phyloP scores from a whole-genome alignment of 2,113 vertebrate species.

The Cairina moschata region DNA sequence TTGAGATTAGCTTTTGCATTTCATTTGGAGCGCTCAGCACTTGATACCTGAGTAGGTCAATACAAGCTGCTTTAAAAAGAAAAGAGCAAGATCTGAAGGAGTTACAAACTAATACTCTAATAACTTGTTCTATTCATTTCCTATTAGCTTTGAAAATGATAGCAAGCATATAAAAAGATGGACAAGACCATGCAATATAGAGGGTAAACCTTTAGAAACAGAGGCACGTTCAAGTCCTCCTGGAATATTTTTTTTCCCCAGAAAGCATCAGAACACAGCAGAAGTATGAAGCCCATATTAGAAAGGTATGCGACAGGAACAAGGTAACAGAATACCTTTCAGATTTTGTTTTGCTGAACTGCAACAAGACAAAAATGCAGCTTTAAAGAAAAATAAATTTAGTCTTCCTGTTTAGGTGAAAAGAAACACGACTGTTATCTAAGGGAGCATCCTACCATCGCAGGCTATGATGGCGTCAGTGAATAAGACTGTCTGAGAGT shows the following conservation, averaged over 20 bases:
- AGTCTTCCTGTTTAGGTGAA: not conserved
- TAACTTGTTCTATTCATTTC: not conserved
- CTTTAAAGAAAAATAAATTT: not conserved
- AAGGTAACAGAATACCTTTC: not conserved
- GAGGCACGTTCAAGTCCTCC: not conserved
- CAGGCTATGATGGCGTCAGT: not conserved
- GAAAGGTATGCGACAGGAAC: not conserved
- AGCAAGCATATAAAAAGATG: not conserved
- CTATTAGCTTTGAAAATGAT: not conserved
- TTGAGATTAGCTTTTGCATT: not conserved
- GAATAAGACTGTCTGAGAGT: not conserved
- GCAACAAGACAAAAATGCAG: not conserved
- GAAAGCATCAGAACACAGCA: not conserved
- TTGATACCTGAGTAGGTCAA: not conserved
- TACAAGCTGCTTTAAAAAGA: not conserved
- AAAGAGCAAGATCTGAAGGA: not conserved
- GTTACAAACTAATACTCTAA: not conserved
- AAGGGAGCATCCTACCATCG: not conserved
- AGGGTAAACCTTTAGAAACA: not conserved
- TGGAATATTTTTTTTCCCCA: not conserved
- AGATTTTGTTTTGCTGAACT: not conserved
- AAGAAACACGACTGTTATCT: not conserved
- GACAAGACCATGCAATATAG: accelerated
- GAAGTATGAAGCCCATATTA: not conserved
- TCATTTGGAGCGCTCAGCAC: not conserved